Evolutionary conservation across 2,888 invertebrate genomes (phyloP).

Genomic region (Atrina japonica): DNA sequence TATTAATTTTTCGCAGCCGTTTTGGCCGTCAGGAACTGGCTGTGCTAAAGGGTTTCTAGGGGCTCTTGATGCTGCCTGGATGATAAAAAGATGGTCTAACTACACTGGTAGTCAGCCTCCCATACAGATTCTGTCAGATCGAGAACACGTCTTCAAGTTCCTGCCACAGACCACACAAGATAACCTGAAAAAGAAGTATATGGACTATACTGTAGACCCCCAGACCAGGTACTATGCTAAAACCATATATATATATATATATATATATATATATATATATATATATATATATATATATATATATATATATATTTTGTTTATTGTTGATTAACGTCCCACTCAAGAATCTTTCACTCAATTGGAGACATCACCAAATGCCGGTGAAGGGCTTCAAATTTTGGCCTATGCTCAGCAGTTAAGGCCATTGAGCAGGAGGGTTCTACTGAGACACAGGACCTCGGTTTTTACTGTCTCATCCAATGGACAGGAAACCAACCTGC

Average conservation of each 20-base stretch:
- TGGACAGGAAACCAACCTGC: no score
- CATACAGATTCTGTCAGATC: conserved; percentile 92
- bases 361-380: no score
- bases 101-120: conserved; percentile 85
- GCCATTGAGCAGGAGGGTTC: no score
- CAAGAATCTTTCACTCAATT: no score
- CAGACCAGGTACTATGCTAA: conserved; percentile 87
- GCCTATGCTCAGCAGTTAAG: no score
- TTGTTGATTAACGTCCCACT: no score
- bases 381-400: no score
- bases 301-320: no score
- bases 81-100: conserved; percentile 90
- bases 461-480: no score
- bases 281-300: neutral
- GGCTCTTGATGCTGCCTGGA: conserved; percentile 98
- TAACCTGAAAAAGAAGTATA: conserved; percentile 92
- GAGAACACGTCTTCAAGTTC: conserved; percentile 95
- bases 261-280: neutral
- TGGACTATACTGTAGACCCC: conserved; percentile 82
- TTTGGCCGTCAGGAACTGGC: conserved; percentile 99
- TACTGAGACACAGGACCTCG: no score
- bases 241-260: no score
- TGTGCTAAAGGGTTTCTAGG: conserved; percentile 98
- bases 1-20: conserved; percentile 81
- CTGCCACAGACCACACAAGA: conserved; percentile 97